Evolutionary conservation across 2,888 invertebrate genomes (phyloP).

Genomic region (Oscheius myriophilus): DNA sequence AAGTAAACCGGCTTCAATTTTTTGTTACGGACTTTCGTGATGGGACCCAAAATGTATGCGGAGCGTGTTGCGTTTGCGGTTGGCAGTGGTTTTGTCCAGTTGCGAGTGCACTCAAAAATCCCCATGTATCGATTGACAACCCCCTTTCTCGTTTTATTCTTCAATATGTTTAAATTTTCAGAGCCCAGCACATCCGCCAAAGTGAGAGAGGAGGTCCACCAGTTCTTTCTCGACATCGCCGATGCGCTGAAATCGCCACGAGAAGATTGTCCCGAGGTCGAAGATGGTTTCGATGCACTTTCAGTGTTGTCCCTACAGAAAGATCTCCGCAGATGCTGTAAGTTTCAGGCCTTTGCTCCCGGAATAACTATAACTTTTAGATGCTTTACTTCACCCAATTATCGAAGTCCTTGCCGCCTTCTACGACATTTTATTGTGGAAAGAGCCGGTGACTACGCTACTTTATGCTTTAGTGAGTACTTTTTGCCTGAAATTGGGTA

Average conservation of each 20-base stretch:
- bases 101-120: too few species aligned
- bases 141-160: too few species aligned
- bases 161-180: background rate
- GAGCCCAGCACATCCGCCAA: background rate
- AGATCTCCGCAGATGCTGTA: slow-evolving; percentile 64
- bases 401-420: slow-evolving; percentile 61
- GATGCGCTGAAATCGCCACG: slow-evolving; percentile 22
- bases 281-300: slow-evolving; percentile 36
- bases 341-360: too few species aligned
- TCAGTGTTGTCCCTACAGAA: slow-evolving; percentile 49
- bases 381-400: slow-evolving; percentile 58
- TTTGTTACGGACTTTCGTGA: too few species aligned
- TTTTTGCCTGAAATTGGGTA: background rate
- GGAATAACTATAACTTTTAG: too few species aligned
- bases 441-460: slow-evolving; percentile 60
- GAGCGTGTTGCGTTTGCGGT: too few species aligned
- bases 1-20: too few species aligned
- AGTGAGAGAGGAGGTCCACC: slow-evolving; percentile 11
- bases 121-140: too few species aligned
- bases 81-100: too few species aligned
- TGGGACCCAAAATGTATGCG: too few species aligned
- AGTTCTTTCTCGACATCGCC: slow-evolving; percentile 12
- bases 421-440: slow-evolving; percentile 64
- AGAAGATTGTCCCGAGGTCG: slow-evolving; percentile 3
- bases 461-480: slow-evolving; percentile 55